Percentiles rank a stretch among this genome's conserved stretches.
Evolutionary conservation across 2,888 invertebrate genomes (phyloP).

Genomic region (Hemithea aestivaria): DNA sequence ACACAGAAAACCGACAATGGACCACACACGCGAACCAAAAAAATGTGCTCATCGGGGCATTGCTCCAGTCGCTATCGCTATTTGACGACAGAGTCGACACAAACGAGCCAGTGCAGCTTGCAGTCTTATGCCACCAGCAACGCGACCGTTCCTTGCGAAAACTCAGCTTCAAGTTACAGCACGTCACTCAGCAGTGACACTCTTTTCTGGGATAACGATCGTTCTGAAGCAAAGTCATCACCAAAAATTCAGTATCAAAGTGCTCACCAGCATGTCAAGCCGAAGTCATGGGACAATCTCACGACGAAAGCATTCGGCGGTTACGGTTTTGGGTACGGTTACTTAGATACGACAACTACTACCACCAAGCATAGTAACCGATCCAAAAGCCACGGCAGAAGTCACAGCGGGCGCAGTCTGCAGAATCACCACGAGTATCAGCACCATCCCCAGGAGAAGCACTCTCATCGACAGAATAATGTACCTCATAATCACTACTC

Average conservation of each 20-base stretch:
- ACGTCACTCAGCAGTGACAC: slow-evolving; percentile 93
- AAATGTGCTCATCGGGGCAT: slow-evolving; percentile 59
- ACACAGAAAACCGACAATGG: slow-evolving; percentile 68
- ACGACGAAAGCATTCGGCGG: slow-evolving; percentile 92
- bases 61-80: slow-evolving; percentile 77
- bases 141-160: slow-evolving; percentile 81
- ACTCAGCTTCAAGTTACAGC: slow-evolving; percentile 88
- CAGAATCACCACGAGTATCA: slow-evolving; percentile 75
- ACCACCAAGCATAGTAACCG: slow-evolving; percentile 58
- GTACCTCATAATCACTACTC: slow-evolving; percentile 67
- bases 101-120: slow-evolving; percentile 88
- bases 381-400: slow-evolving; percentile 72
- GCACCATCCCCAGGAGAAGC: slow-evolving; percentile 61
- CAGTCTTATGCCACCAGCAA: slow-evolving; percentile 91
- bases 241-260: slow-evolving; percentile 74
- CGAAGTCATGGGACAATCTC: slow-evolving; percentile 94
- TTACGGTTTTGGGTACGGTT: slow-evolving; percentile 92
- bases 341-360: slow-evolving; percentile 81
- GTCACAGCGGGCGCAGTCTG: slow-evolving; percentile 79
- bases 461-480: slow-evolving; percentile 66
- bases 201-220: slow-evolving; percentile 87
- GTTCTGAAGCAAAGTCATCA: slow-evolving; percentile 61
- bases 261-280: slow-evolving; percentile 80
- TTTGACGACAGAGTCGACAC: slow-evolving; percentile 82
- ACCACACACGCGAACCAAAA: slow-evolving; percentile 69